Evolutionary conservation across 2,888 invertebrate species (phyloP), one percentile per base, ranked within the genome.

Genomic region (Auanema freiburgensis): DNA sequence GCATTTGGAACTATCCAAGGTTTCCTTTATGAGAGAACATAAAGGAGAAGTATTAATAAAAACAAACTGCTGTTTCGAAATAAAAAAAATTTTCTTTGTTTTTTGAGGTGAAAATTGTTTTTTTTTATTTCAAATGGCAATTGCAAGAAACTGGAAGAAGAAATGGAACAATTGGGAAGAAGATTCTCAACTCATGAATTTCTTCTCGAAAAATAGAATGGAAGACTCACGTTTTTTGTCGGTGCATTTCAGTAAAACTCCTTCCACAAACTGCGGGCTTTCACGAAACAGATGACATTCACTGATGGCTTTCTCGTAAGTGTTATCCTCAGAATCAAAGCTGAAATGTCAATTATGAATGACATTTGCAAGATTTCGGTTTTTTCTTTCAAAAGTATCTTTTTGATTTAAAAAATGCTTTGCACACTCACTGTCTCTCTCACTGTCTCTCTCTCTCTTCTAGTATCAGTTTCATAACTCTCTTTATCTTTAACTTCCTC

Each of bases 201-300:
- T 21, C 8, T 46, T 46, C 14, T 43, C 8, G 33, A 33, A 33
- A 33, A 33, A 8, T 33, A 33, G 8, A 8, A 33, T 8, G 33
- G 33, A 33, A 33, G 33, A 33, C 75, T 67, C 42, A 80, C 80
- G 78, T 59, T 77, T 74, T n/a, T 65, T 66, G 54, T 82, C 81
- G 24, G 79, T 70, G 53, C 79, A 82, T 62, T 79, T 78, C 24
- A 81, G 69, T 5, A 81, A 65, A 10, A 81, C 69, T 5, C 74
- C 78, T 52, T 81, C 77, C 1, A 66, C 51, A 57, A 79, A 78
- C 46, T 67, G 70, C 18, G 59, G 57, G 23, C 62, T 56, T 43
- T 66, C 64, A 46, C 74, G 67, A 44, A 79, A 76, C 18, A 61
- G 51, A 56, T 79, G 79, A 64, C 79, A 79, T 58, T 79, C 77